These are phyloP conservation scores for Vannuccia rotundouncinata DNA, from an alignment of 2,888 invertebrate species.

Conservation along the genomic window DNA sequence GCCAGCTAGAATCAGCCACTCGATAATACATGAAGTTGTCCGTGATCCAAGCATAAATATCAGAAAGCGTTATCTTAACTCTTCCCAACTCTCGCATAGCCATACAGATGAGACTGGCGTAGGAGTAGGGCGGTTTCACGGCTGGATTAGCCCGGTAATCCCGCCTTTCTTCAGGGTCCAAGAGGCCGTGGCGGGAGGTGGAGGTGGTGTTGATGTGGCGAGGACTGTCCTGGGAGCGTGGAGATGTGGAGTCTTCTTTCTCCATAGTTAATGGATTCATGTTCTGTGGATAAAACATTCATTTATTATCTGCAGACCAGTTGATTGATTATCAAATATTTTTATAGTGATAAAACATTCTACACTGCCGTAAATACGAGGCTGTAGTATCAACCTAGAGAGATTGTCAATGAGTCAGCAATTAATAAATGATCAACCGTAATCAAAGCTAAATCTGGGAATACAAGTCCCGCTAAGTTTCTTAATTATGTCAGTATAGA, in stretches of 20 bases:
- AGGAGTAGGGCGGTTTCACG: conserved; percentile 34
- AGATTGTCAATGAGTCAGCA: too few species aligned
- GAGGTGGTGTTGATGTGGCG: background rate
- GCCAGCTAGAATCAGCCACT: conserved; percentile 32
- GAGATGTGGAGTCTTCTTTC: background rate
- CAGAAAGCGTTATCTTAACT: conserved; percentile 29
- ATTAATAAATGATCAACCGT: too few species aligned
- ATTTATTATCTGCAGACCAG: too few species aligned
- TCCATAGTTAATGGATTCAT: background rate
- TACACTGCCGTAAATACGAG: too few species aligned
- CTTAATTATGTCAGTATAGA: too few species aligned
- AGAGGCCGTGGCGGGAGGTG: background rate
- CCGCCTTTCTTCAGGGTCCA: conserved; percentile 23
- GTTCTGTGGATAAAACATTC: too few species aligned
- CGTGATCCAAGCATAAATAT: conserved; percentile 34
- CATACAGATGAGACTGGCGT: conserved; percentile 31
- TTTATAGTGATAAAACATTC: too few species aligned
- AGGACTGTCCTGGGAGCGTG: background rate
- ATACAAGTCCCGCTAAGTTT: too few species aligned
- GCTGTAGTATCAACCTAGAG: too few species aligned
- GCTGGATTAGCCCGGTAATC: conserved; percentile 30
- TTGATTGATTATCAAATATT: too few species aligned
- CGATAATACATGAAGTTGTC: conserved; percentile 34
- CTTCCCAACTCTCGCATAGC: conserved; percentile 31
- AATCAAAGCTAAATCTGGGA: too few species aligned